These are phyloP conservation scores for Dysmachus trigonus DNA, from an alignment of 2,888 invertebrate species.

Conservation along the genomic window DNA sequence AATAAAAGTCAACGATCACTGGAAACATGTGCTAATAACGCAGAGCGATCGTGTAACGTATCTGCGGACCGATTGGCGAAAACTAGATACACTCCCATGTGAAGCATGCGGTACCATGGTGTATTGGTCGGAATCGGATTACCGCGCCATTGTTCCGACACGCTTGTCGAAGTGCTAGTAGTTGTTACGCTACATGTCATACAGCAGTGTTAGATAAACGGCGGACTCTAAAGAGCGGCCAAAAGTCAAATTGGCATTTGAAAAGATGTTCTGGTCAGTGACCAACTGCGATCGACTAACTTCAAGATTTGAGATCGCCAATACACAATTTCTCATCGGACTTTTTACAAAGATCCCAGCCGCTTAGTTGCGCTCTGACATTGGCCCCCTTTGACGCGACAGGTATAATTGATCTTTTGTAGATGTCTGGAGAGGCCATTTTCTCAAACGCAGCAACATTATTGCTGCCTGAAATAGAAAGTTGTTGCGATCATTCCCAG, in stretches of 20 bases:
- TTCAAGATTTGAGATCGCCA: not conserved
- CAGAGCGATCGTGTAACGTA: constrained; percentile 36
- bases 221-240: not conserved
- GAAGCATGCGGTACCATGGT: not conserved
- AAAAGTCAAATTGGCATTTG: constrained; percentile 10
- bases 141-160: not conserved
- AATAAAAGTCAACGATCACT: constrained; percentile 24
- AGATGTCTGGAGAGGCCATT: not conserved
- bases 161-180: not conserved
- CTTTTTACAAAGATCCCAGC: not conserved
- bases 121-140: constrained; percentile 12
- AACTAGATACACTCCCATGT: constrained; percentile 6
- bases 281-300: not conserved
- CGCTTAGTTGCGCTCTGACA: not conserved
- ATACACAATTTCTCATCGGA: not conserved
- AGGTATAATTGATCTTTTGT: constrained; percentile 20
- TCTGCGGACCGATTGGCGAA: constrained; percentile 19
- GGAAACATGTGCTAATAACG: constrained; percentile 37
- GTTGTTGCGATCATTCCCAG: not conserved
- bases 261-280: constrained; percentile 9
- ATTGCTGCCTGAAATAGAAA: constrained; percentile 16
- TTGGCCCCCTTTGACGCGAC: constrained; percentile 13
- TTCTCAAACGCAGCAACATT: not conserved
- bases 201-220: not conserved
- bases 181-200: not conserved